These are phyloP conservation scores for Cyprinodon tularosa DNA, from an alignment of 2,113 vertebrate species.

Conservation along the genomic window DNA sequence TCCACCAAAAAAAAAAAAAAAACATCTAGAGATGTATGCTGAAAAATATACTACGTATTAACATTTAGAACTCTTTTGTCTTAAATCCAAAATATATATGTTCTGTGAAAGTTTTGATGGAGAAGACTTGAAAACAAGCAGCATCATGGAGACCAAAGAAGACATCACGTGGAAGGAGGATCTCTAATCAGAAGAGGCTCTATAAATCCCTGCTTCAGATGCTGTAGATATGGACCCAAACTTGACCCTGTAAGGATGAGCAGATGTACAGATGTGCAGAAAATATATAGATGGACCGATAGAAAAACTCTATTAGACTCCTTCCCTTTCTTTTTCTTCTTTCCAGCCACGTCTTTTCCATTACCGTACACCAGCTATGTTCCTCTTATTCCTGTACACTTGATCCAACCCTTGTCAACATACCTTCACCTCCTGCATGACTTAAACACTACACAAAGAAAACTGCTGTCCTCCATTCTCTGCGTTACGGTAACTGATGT, in stretches of 20 bases:
- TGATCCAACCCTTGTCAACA: not conserved
- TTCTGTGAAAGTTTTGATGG: too few relatives aligned
- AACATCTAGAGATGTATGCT: not conserved
- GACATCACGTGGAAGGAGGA: too few relatives aligned
- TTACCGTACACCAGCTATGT: not conserved
- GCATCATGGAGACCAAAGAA: too few relatives aligned
- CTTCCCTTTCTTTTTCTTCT: not conserved
- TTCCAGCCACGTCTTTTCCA: not conserved
- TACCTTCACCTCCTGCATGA: not conserved
- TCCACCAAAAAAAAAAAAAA: not conserved
- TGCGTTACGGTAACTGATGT: conserved; percentile 16
- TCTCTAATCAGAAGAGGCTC: too few relatives aligned
- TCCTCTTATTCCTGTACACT: not conserved
- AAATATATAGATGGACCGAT: too few relatives aligned
- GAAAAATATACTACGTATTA: not conserved
- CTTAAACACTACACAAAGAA: conserved; percentile 13
- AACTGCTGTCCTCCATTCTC: not conserved
- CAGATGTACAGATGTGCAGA: too few relatives aligned
- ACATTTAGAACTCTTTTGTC: not conserved
- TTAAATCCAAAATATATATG: not conserved
- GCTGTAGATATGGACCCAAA: too few relatives aligned
- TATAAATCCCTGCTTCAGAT: too few relatives aligned
- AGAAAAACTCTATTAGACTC: not conserved
- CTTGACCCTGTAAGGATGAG: too few relatives aligned
- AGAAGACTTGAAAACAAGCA: too few relatives aligned